Evolutionary conservation across 2,888 invertebrate genomes (phyloP).

Genomic region (Apamea epomidion): DNA sequence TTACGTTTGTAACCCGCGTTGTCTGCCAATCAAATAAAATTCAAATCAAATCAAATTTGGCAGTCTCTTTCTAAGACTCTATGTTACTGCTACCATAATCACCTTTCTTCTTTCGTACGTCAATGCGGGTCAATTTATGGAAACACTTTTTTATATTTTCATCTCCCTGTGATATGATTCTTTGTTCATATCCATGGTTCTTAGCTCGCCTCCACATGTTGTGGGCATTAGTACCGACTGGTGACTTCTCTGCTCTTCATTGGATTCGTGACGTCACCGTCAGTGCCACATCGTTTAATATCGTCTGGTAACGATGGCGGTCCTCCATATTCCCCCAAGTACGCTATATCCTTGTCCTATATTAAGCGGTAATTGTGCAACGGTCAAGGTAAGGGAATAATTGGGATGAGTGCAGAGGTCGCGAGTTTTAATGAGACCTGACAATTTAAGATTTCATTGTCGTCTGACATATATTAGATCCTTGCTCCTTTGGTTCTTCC

Average conservation of each 20-base stretch:
- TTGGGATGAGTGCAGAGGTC: conserved; percentile 6
- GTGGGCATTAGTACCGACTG: background rate
- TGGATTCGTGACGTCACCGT: background rate
- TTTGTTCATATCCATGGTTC: background rate
- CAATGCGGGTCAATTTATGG: background rate
- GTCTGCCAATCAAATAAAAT: background rate
- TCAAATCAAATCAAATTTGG: too few species aligned
- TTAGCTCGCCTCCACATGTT: background rate
- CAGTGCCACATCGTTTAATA: conserved; percentile 11
- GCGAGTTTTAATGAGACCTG: background rate
- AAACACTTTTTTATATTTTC: background rate
- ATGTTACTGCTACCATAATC: background rate
- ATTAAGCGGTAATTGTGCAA: background rate
- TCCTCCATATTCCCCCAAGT: conserved; percentile 12
- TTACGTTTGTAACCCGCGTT: background rate
- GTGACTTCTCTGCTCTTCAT: background rate
- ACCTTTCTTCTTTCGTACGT: background rate
- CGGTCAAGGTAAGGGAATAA: background rate
- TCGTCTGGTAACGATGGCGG: background rate
- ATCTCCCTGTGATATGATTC: background rate
- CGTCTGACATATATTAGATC: background rate
- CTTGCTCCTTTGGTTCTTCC: background rate
- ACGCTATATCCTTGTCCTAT: conserved; percentile 2
- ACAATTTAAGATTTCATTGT: background rate
- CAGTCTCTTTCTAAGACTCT: background rate